These are phyloP conservation scores for Pangasius mekongensis DNA, from an alignment of 2,797 vertebrate species.

Conservation along the genomic window DNA sequence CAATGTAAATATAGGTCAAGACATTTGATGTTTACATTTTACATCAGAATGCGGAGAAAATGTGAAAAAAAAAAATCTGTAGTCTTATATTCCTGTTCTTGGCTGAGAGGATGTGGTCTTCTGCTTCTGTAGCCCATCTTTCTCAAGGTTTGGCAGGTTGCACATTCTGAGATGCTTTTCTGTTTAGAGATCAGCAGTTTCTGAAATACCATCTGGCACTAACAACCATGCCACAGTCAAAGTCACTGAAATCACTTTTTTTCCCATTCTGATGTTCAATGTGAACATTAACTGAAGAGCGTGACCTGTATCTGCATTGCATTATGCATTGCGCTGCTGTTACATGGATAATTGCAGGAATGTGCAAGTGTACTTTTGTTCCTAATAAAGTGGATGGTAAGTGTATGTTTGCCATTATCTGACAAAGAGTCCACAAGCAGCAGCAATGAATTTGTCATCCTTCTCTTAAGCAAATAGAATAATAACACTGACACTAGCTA, in stretches of 20 bases:
- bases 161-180: background rate
- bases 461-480: background rate
- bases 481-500: background rate
- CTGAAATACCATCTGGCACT: background rate
- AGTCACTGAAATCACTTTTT: background rate
- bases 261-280: background rate
- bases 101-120: background rate
- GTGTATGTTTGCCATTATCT: background rate
- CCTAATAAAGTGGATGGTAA: background rate
- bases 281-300: background rate
- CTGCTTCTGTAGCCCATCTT: too few relatives aligned
- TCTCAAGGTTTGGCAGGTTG: background rate
- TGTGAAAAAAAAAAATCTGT: background rate
- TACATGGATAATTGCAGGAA: background rate
- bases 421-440: background rate
- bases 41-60: background rate
- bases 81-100: background rate
- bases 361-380: background rate
- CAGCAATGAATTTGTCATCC: background rate
- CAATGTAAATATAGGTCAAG: background rate
- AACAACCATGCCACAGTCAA: background rate
- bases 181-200: background rate
- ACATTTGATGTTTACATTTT: background rate
- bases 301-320: background rate
- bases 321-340: background rate